Evolutionary conservation across 37 sponge, comb jelly and placozoan species (phyloP), one percentile per base, ranked within the genome.

Genomic region (Halichondria panicea): DNA sequence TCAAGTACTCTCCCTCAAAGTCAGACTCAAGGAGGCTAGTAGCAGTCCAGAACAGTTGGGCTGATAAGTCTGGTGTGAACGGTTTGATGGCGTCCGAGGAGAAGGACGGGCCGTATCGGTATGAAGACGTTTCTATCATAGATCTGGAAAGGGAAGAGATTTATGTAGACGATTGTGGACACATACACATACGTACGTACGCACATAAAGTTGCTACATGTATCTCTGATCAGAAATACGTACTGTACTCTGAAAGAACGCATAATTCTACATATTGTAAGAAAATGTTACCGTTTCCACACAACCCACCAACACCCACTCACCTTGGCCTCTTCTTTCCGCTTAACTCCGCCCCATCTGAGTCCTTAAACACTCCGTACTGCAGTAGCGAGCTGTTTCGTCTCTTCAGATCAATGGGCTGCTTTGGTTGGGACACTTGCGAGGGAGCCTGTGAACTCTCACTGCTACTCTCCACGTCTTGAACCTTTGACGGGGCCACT

Each of bases 31-130:
- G 76, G 3, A 93, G 72, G 41, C 85, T 73, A 48, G 63, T 84
- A 0, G 83, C 71, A n/a, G 89, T 84, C 90, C 90, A 84, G 64
- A 93, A 93, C 55, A 93, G 36, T 62, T 84, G 79, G 1, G 87
- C 79, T 22, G 85, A 41, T 55, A 89, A 59, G 55, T 84, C 85
- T 31, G 80, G 77, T 22, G 83, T 32, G 9, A 50, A 58, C 4
- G 75, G 80, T 45, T 79, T 79, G 22, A 68, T 11, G 40, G 68
- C 70, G 21, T 57, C 56, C 0, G 69, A 37, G 36, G 34, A 79
- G 52, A 48, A 48, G 11, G 52, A 48, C 52, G 11, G 52, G 15
- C 52, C 52, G 44, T 37, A 40, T 21, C 74, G 38, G 15, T 19
- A 74, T 28, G 50, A 48, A 32, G 76, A 63, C 34, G 41, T 46